phyloP scores from a whole-genome alignment of 2,888 invertebrate genomes.

The Nycteola revayana region DNA sequence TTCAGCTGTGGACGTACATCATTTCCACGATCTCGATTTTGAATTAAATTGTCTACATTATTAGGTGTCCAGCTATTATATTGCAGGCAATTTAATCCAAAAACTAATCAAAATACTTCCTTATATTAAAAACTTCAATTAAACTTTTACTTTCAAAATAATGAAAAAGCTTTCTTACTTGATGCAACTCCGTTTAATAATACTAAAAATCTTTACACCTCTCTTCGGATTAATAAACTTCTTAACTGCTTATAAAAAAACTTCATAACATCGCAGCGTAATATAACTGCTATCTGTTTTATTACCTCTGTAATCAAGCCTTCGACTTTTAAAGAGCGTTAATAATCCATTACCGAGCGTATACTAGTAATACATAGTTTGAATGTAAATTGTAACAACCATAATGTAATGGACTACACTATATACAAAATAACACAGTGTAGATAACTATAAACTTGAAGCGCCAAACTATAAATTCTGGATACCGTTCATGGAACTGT shows the following conservation, averaged over 20 bases:
- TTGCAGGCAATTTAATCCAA: too few relatives aligned
- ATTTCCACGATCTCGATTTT: too few relatives aligned
- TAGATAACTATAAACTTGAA: slow-evolving; percentile 27
- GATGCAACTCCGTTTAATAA: slow-evolving; percentile 37
- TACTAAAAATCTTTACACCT: slow-evolving; percentile 42
- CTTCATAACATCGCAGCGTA: slow-evolving; percentile 46
- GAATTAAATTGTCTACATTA: too few relatives aligned
- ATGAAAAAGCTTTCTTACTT: slow-evolving; percentile 34
- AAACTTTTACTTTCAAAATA: slow-evolving; percentile 53
- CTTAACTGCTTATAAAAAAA: slow-evolving; percentile 54
- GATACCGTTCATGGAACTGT: slow-evolving; percentile 59
- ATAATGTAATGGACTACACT: slow-evolving; percentile 19
- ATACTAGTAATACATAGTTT: too few relatives aligned
- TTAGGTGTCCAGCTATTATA: too few relatives aligned
- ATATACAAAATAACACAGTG: slow-evolving; percentile 26
- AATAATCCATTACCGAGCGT: slow-evolving; percentile 39
- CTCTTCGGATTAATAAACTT: slow-evolving; percentile 49
- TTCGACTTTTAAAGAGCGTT: slow-evolving; percentile 48
- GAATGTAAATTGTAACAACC: too few relatives aligned
- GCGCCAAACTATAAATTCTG: slow-evolving; percentile 58
- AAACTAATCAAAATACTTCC: too few relatives aligned
- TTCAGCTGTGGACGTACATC: too few relatives aligned
- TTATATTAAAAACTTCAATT: slow-evolving; percentile 19
- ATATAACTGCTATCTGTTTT: slow-evolving; percentile 51
- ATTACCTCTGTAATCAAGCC: slow-evolving; percentile 56